Conservation (phyloP, 2,888 invertebrate genomes). For the Alloscopus bannaensis region DNA sequence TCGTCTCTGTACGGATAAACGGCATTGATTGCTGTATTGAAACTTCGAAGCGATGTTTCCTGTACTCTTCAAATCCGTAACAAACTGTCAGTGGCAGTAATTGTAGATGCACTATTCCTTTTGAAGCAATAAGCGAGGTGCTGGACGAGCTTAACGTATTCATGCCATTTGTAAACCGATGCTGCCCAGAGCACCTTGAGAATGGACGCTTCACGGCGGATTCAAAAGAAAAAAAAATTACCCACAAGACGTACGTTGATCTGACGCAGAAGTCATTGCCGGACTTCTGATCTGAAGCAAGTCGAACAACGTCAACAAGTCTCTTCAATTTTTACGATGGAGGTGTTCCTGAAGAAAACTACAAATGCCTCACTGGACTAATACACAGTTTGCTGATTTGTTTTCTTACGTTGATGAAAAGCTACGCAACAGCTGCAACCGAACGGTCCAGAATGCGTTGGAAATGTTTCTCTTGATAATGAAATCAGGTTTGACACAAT, state of each 20-base stretch:
- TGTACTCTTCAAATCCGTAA: too few relatives aligned
- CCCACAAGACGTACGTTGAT: background rate
- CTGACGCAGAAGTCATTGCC: background rate
- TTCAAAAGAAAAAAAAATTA: background rate
- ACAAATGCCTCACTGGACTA: background rate
- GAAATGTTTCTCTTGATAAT: constrained; percentile 39
- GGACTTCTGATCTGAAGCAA: too few relatives aligned
- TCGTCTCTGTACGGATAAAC: background rate
- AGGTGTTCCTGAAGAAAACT: constrained; percentile 2
- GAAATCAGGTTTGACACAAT: constrained; percentile 14
- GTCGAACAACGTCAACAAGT: background rate
- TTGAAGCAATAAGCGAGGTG: constrained; percentile 1
- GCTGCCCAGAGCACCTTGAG: background rate
- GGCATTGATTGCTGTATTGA: too few relatives aligned
- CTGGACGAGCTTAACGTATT: background rate
- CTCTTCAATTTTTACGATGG: background rate
- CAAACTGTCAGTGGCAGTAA: background rate
- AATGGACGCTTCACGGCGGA: background rate
- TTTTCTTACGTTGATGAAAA: background rate
- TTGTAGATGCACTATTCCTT: background rate
- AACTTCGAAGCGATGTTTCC: too few relatives aligned
- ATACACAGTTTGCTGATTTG: background rate
- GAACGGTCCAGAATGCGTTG: constrained; percentile 33
- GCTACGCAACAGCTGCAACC: constrained; percentile 3
- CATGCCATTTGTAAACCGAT: background rate